Evolutionary conservation across 2,888 invertebrate species (phyloP), one percentile per base, ranked within the genome.

Genomic region (Cepaea hortensis): DNA sequence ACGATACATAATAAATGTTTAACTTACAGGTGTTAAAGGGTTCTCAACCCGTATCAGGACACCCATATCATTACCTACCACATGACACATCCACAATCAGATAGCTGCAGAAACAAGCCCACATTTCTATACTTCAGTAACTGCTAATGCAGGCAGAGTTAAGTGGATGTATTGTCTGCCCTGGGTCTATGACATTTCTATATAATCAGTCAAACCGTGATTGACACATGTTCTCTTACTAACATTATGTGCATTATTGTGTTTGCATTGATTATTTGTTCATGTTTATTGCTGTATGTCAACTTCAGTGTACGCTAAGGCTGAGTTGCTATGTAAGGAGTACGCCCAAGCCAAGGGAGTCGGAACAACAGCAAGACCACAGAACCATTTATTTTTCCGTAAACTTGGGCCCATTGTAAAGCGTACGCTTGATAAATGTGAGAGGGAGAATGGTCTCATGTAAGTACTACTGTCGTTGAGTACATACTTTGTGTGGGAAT

Each of bases 381-480:
- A 96, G 88, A 94, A 95, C 87, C 96, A 96, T 91, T 92, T 95
- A 75, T 96, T 96, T 93, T 96, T 96, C 92, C 95, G 95, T 88
- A 95, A 95, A 76, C 93, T 96, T 20, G 95, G 95, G 15, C 96
- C 96, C 23, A 93, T 95, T 81, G 94, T 96, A 23, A 95, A 95
- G 88, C 93, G 96, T 72, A 96, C 96, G 13, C 93, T 96, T 85
- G 96, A 96, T 88, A 96, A 96, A 92, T 96, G 96, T 92, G 95
- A 96, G 90, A 93, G 96, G 86, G 96, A 96, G 93, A 96, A 96
- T 93, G 96, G 96, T 85, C 95, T 96, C 89, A 96, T 96, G 96
- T 96, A 93, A 94, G 95, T 93, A 55, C 48, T 4, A 23, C 20
- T 81, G 20, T 50, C 15, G 4, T 35, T 65, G 6, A 35, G 11